Conservation (phyloP, 1,140 invertebrate species). For the Drepana arcuata region DNA sequence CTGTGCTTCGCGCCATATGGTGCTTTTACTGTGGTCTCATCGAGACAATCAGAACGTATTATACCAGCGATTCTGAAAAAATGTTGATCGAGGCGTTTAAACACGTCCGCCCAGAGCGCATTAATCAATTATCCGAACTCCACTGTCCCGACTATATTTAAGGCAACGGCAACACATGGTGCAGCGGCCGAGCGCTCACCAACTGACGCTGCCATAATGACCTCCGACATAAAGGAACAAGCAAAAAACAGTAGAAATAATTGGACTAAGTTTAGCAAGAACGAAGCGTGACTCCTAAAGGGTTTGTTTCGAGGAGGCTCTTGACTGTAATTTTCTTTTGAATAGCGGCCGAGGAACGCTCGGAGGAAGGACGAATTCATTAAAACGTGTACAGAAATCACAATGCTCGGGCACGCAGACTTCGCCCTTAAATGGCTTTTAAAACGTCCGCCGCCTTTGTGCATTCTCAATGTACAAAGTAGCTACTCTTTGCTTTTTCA, state of each 20-base stretch:
- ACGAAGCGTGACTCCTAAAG: conserved; percentile 54
- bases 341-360: conserved; percentile 34
- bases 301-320: conserved; percentile 52
- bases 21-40: conserved; percentile 19
- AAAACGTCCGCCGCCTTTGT: conserved; percentile 21
- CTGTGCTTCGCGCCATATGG: conserved; percentile 52
- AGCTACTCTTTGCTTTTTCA: too few species aligned
- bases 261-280: conserved; percentile 55
- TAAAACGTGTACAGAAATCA: conserved; percentile 54
- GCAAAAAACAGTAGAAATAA: conserved; percentile 51
- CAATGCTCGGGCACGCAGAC: conserved; percentile 31
- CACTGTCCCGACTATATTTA: conserved; percentile 52
- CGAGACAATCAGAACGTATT: conserved; percentile 62
- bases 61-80: conserved; percentile 59
- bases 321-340: conserved; percentile 55
- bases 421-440: conserved; percentile 31
- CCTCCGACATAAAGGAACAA: conserved; percentile 33
- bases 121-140: conserved; percentile 64
- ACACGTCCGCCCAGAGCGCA: conserved; percentile 53
- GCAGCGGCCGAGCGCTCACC: conserved; percentile 36
- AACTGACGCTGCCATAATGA: conserved; percentile 60
- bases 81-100: conserved; percentile 47
- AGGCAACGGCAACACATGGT: conserved; percentile 53
- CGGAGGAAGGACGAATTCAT: conserved; percentile 49
- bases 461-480: too few species aligned